Base-by-base conservation (phyloP, 2,888 invertebrate genomes). In the Prosapia bicincta region DNA sequence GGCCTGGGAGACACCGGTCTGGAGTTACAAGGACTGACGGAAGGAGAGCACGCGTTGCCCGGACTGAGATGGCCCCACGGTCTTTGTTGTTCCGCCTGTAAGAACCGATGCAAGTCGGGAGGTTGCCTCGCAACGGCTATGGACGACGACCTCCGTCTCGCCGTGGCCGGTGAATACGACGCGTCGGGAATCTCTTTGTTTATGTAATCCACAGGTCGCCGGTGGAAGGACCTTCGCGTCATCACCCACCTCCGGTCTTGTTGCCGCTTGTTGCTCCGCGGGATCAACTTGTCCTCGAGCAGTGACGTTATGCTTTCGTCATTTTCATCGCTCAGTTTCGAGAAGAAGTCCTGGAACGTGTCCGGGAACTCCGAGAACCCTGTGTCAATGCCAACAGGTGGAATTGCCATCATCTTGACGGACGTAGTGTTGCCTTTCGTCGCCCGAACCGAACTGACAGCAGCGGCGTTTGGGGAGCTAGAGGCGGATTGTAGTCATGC, bases 341-440 rank as follows among this genome's bases (percentile, higher is more conserved):
- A 85, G 82, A 88, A 88, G 82, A 88, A 88, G 81, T 88, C 87
- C 81, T 88, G 87, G 82, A 88, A 88, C 69, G 85, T 85, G 78
- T 85, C 85, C 69, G 88, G 88, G 82, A 88, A 88, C 77, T 85
- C 85, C 77, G 83, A 83, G 74, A 78, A 72, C 24, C 76, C 70
- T 28, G 72, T 72, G 71, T 78, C 78, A 68, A 76, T 67, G 24
- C 76, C 78, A 77, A 79, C 78, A 74, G 79, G 76, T 76, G 76
- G 76, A 20, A 70, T 32, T 13, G 76, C 70, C 69, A 73, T 72
- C 76, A 76, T 76, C 38, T 54, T 65, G 74, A 38, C 23, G 72
- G 54, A 54, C 54, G 54, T 20, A 20, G 54, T 54, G 54, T 10
- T 5, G 20, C 20, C 54, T n/a, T 54, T 6, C 54, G 20, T 20